A percentile compares a stretch with the other conserved stretches of the same genome.
Evolutionary conservation across 2,888 invertebrate species (phyloP).

Genomic region (Drosophila colorata): DNA sequence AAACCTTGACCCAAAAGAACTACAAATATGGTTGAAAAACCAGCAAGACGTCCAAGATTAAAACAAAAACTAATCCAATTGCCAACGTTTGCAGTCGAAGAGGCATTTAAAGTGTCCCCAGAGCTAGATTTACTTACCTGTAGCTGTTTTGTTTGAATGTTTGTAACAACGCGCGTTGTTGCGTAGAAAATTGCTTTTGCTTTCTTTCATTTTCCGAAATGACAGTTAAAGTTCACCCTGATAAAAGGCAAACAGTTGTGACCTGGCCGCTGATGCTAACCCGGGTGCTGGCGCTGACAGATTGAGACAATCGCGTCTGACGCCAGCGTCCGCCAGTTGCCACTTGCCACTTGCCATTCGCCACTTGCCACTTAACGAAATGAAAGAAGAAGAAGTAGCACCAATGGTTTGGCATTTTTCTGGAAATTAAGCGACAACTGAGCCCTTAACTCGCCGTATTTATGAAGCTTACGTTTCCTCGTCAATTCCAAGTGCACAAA

Average conservation of each 20-base stretch:
- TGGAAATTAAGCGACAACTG: constrained; percentile 39
- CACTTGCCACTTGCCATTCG: constrained; percentile 9
- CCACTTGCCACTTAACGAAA: constrained; percentile 16
- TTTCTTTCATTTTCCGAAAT: constrained; percentile 27
- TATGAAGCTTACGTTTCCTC: constrained; percentile 15
- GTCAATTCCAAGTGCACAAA: constrained; percentile 23
- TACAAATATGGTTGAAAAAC: constrained; percentile 1
- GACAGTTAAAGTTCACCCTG: constrained; percentile 41
- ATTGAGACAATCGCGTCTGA: constrained; percentile 49
- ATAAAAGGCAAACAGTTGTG: constrained; percentile 39
- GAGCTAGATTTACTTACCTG: constrained; percentile 60
- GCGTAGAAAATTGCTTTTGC: constrained; percentile 57
- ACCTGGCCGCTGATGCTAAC: constrained; percentile 6
- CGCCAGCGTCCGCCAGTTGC: constrained; percentile 5
- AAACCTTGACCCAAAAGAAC: too few relatives aligned
- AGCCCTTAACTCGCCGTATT: constrained; percentile 29
- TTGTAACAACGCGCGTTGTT: constrained; percentile 24
- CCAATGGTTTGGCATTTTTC: constrained; percentile 32
- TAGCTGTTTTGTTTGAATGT: constrained; percentile 30
- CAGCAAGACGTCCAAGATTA: constrained; percentile 35
- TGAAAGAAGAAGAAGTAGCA: constrained; percentile 6
- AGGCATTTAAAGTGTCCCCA: constrained; percentile 56
- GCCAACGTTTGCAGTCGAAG: constrained; percentile 15
- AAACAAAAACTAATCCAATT: constrained; percentile 46
- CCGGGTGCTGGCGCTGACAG: constrained; percentile 46